A percentile compares a stretch with the other conserved stretches of the same genome.
Conservation (phyloP, 2,797 vertebrate species). For the Mycteria americana region DNA sequence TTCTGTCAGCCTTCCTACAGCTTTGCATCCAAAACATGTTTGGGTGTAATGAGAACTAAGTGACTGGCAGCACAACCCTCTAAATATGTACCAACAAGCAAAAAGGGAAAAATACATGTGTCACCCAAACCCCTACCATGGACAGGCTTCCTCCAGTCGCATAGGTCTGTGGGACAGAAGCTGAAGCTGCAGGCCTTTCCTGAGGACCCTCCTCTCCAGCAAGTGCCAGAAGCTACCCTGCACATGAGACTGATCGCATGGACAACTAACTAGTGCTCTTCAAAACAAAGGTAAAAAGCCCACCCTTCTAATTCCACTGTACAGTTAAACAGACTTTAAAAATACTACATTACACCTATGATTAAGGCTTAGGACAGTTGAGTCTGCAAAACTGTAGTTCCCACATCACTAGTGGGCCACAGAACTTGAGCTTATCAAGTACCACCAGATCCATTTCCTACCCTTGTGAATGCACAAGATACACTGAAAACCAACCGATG, state of each 20-base stretch:
- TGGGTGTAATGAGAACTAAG: background rate
- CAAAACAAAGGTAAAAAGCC: background rate
- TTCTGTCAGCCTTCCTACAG: background rate
- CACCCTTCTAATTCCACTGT: background rate
- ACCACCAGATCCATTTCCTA: background rate
- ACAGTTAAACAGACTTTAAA: background rate
- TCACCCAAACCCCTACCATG: background rate
- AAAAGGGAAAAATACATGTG: background rate
- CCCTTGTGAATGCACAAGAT: fast-evolving
- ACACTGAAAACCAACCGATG: background rate
- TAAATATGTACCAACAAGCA: background rate
- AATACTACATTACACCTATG: background rate
- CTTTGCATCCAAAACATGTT: background rate
- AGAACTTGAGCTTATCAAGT: background rate
- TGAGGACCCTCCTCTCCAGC: background rate
- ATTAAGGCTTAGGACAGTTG: background rate
- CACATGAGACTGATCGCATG: background rate
- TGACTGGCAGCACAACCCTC: background rate
- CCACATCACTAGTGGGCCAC: background rate
- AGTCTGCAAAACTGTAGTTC: background rate
- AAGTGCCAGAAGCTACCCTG: background rate
- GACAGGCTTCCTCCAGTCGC: background rate
- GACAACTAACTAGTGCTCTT: background rate
- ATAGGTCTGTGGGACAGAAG: background rate
- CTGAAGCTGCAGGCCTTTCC: background rate